A percentile compares a stretch with the other conserved stretches of the same genome.
Evolutionary conservation across 2,888 invertebrate species (phyloP).

Genomic region (Phragmatobia fuliginosa): DNA sequence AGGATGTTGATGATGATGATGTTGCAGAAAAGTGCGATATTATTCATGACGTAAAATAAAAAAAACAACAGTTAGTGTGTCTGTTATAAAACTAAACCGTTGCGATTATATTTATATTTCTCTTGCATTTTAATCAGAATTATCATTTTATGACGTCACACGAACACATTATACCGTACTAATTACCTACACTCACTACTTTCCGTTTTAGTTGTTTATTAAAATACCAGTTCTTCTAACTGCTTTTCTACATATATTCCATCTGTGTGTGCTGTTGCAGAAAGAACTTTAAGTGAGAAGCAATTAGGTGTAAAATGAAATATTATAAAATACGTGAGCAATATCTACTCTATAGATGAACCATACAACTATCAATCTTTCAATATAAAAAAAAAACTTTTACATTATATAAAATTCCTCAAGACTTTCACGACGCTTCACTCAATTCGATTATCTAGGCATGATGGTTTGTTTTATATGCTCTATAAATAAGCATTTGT

Average conservation of each 20-base stretch:
- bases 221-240: neutral
- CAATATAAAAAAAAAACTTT: no score
- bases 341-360: neutral
- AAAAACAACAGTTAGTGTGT: neutral
- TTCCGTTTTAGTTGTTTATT: neutral
- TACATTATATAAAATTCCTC: no score
- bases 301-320: neutral
- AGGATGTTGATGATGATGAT: no score
- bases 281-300: neutral
- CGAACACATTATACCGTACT: neutral
- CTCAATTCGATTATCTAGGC: neutral
- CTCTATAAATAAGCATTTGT: neutral
- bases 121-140: slow-evolving; percentile 8
- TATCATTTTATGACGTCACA: neutral
- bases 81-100: neutral
- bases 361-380: neutral
- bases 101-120: neutral
- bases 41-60: neutral
- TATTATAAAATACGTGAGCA: neutral
- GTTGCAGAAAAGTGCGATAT: slow-evolving; percentile 1
- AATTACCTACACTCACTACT: neutral
- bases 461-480: neutral
- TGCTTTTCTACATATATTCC: no score
- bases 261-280: neutral
- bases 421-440: no score